Percentiles rank a stretch among this genome's conserved stretches.
These are phyloP conservation scores for Phrynocephalus guinanensis DNA, from an alignment of 2,797 vertebrate genomes.

Conservation along the genomic window DNA sequence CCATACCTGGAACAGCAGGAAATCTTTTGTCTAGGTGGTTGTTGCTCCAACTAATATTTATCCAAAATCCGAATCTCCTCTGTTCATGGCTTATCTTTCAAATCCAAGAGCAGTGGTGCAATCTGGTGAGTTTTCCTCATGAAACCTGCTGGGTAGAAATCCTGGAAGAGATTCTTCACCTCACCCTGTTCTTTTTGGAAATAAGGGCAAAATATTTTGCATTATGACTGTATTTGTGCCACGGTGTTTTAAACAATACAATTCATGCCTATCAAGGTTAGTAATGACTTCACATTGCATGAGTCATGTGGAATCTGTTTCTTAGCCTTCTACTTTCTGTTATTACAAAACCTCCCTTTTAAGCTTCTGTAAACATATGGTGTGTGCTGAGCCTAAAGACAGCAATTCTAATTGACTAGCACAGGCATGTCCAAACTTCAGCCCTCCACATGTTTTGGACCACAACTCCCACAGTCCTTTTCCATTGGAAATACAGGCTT, in stretches of 20 bases:
- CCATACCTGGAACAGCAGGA: not conserved
- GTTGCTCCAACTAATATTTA: not conserved
- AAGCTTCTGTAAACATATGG: too few relatives aligned
- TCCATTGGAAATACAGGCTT: too few relatives aligned
- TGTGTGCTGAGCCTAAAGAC: too few relatives aligned
- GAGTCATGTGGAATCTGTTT: not conserved
- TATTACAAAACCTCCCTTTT: too few relatives aligned
- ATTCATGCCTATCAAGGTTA: not conserved
- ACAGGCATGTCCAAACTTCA: too few relatives aligned
- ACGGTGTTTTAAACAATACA: not conserved
- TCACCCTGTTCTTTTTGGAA: not conserved
- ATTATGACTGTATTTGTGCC: not conserved
- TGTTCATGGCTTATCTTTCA: not conserved
- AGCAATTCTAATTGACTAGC: too few relatives aligned
- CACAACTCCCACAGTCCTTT: too few relatives aligned
- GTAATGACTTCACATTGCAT: conserved; percentile 1
- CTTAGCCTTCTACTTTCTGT: not conserved
- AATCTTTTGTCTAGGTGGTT: not conserved
- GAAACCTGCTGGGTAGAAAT: not conserved
- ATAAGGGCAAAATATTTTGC: not conserved
- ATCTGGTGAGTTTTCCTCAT: not conserved
- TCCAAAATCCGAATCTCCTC: not conserved
- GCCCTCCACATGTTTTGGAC: too few relatives aligned
- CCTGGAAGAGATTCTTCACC: not conserved
- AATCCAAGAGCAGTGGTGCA: not conserved